Evolutionary conservation across 2,113 vertebrate genomes (phyloP), one percentile per base, ranked within the genome.

Genomic region (Cephalopholis sonnerati): DNA sequence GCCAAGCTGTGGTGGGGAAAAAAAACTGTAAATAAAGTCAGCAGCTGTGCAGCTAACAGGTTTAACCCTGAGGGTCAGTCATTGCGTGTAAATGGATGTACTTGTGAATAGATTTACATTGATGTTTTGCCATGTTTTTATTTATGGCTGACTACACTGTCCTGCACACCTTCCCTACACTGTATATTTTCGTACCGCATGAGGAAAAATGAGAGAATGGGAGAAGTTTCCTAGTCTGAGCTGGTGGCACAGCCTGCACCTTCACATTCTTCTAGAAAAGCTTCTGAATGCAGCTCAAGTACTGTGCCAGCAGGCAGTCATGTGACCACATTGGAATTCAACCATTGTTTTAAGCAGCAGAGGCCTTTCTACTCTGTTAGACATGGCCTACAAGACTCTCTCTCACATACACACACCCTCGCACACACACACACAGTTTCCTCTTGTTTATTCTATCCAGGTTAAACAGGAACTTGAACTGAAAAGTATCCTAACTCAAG

Each of bases 301-400:
- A 59, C 81, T 88, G 79, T 90, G 86, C 89, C 88, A 91, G 91
- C 77, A 74, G 46, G 64, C 76, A 62, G 90, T 94, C 94, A 96
- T 91, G 93, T 96, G 94, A 94, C 84, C 80, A 75, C 51, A 77
- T 61, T 93, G 94, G 94, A 95, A 95, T 95, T 93, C 90, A 91
- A 86, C 83, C 90, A 91, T 94, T 95, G 93, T 94, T 92, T 94
- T 91, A 84, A 90, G 86, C 83, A 85, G 85, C 89, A 87, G 74
- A 87, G 82, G 51, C 24, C 69, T 84, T 91, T 93, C 72, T 82
- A 46, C 83, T 81, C 54, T 64, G 66, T 71, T 71, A 61, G 69
- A 82, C 84, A 64, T 59, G 51, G 78, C 66, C 51, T 67, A 20
- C 63, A 50, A 69, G 55, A 69, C 67, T 39, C 36, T 1, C 59